These are phyloP conservation scores for Gila orcuttii DNA, from an alignment of 2,113 vertebrate species.

Conservation along the genomic window DNA sequence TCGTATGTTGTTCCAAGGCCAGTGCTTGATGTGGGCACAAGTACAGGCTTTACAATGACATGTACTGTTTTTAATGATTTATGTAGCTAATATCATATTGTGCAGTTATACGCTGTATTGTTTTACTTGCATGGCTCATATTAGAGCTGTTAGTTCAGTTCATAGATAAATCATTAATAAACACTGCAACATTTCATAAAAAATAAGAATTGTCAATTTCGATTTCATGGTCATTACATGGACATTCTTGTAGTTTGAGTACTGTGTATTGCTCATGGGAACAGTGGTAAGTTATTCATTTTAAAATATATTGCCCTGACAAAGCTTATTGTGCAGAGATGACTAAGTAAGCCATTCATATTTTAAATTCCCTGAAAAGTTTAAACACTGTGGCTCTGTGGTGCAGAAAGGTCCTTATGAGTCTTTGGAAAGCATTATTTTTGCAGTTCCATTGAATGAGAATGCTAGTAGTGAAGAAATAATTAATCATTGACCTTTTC, in stretches of 20 bases:
- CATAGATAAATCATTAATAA: background rate
- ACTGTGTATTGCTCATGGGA: background rate
- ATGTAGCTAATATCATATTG: background rate
- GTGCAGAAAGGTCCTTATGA: background rate
- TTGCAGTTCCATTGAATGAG: background rate
- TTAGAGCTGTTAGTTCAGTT: background rate
- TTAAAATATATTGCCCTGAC: background rate
- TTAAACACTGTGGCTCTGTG: background rate
- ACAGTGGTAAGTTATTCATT: background rate
- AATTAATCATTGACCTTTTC: background rate
- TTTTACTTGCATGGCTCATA: background rate
- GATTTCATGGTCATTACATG: background rate
- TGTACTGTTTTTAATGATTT: background rate
- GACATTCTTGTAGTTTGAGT: background rate
- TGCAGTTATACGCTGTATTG: background rate
- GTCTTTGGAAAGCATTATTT: slow-evolving; percentile 1
- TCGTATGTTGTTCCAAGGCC: background rate
- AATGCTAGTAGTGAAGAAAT: background rate
- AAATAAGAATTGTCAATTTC: background rate
- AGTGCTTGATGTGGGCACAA: background rate
- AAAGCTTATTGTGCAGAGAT: background rate
- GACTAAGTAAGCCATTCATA: background rate
- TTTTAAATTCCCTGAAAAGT: background rate
- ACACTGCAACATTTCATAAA: background rate
- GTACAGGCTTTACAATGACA: background rate